Percentiles rank a stretch among this genome's conserved stretches.
These are phyloP conservation scores for Onychostoma macrolepis DNA, from an alignment of 2,113 vertebrate genomes.

Conservation along the genomic window DNA sequence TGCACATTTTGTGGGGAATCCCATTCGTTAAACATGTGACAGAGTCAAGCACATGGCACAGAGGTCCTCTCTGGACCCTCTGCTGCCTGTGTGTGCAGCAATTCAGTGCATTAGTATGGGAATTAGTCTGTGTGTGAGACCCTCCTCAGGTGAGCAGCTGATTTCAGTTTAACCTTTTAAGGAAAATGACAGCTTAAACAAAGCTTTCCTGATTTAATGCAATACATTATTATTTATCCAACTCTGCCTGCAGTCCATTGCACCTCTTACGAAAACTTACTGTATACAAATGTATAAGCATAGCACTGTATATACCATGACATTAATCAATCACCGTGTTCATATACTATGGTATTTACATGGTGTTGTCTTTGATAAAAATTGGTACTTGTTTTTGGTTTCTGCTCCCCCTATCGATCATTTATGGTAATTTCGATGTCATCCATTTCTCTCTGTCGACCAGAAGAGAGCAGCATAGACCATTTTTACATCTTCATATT, in stretches of 20 bases:
- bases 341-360: neutral
- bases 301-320: neutral
- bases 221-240: neutral
- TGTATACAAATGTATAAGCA: neutral
- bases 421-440: neutral
- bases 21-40: neutral
- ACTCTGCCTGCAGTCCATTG: neutral
- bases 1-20: neutral
- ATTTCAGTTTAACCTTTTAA: neutral
- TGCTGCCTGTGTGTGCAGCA: neutral
- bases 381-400: neutral
- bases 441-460: neutral
- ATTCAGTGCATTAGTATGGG: neutral
- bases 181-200: neutral
- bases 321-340: neutral
- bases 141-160: neutral
- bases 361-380: too few relatives aligned
- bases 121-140: neutral
- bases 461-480: neutral
- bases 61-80: neutral
- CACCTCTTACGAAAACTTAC: neutral
- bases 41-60: conserved; percentile 5
- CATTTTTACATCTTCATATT: neutral
- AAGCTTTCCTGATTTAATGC: neutral
- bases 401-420: conserved; percentile 16